Percentiles rank a stretch among this genome's conserved stretches.
phyloP scores from a whole-genome alignment of 1,140 invertebrate species.

The Gyrodactylus salaris region DNA sequence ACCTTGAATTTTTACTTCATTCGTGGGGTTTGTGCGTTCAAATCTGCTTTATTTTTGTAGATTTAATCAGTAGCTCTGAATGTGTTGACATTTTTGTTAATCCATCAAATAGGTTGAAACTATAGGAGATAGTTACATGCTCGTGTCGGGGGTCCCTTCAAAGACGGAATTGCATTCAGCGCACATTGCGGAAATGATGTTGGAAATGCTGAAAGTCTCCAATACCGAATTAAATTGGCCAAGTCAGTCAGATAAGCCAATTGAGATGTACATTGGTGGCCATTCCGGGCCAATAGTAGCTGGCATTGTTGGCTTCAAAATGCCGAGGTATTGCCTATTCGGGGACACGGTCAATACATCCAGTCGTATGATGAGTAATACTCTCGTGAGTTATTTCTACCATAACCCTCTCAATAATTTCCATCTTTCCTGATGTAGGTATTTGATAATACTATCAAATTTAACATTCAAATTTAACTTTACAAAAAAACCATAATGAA shows the following conservation, averaged over 20 bases:
- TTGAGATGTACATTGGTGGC: conserved; percentile 38
- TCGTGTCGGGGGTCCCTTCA: conserved; percentile 56
- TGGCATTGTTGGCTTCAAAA: conserved; percentile 3
- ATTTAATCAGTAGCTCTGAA: neutral
- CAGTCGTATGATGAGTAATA: conserved; percentile 1
- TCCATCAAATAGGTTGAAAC: conserved; percentile 49
- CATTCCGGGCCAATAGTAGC: conserved; percentile 21
- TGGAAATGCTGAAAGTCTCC: conserved; percentile 39
- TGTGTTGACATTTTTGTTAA: neutral
- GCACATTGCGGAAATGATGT: conserved; percentile 17
- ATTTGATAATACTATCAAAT: neutral
- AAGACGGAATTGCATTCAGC: conserved; percentile 14
- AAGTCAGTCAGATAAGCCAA: conserved; percentile 55
- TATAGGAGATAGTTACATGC: conserved; percentile 97
- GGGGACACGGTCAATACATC: conserved; percentile 2
- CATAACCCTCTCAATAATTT: neutral
- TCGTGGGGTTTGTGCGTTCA: no score
- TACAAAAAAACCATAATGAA: no score
- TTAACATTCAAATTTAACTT: no score
- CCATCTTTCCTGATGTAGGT: neutral
- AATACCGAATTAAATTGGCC: conserved; percentile 58
- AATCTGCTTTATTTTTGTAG: neutral
- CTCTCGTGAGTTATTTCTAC: neutral
- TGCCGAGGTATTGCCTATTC: conserved; percentile 6
- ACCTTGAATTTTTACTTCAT: no score